Evolutionary conservation across 30 jellyfish, hydroid and myxozoan species (phyloP).

Genomic region (Hydra vulgaris): DNA sequence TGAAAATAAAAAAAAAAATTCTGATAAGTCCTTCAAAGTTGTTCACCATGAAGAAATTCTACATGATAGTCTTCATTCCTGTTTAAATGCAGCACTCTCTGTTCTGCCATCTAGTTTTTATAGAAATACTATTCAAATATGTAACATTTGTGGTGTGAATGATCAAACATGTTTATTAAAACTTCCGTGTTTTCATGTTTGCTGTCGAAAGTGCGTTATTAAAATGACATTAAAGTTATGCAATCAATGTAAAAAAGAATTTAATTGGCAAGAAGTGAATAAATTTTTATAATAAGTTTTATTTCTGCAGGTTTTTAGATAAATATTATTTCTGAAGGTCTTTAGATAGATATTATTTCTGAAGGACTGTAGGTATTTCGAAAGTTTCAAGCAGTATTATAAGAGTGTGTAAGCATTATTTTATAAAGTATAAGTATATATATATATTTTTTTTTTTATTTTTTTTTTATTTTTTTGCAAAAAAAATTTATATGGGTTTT

Average conservation of each 20-base stretch:
- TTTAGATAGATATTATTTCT: no score
- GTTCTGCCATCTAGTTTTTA: neutral
- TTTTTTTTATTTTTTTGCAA: no score
- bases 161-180: neutral
- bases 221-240: neutral
- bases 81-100: slow-evolving; percentile 1
- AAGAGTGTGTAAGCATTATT: no score
- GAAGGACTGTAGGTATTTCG: no score
- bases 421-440: no score
- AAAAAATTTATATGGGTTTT: no score
- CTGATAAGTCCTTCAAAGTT: neutral
- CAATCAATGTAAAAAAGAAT: neutral
- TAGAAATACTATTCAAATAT: neutral
- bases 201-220: slow-evolving; percentile 1
- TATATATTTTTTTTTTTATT: no score
- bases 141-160: neutral
- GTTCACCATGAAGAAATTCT: neutral
- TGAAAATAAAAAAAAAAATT: neutral
- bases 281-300: no score
- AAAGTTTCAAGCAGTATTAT: no score
- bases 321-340: no score
- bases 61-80: neutral
- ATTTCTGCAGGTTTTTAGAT: neutral
- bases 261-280: neutral
- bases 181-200: neutral